Conservation (phyloP, 2,797 vertebrate genomes). For the Chelon labrosus region DNA sequence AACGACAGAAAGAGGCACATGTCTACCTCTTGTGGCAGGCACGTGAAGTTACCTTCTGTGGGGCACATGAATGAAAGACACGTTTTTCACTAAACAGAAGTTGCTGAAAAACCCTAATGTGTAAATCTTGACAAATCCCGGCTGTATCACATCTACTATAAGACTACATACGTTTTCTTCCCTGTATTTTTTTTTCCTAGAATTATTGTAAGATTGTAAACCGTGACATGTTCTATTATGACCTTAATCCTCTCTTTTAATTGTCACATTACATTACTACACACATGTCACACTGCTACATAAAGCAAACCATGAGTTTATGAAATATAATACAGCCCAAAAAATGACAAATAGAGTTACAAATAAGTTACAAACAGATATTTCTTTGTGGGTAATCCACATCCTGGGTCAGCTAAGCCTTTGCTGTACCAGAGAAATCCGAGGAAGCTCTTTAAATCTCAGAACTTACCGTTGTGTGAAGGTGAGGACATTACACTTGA, state of each 20-base stretch:
- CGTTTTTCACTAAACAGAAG: background rate
- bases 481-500: constrained; percentile 70
- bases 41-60: background rate
- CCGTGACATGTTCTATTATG: background rate
- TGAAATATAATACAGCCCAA: background rate
- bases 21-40: background rate
- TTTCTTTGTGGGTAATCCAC: too few species aligned
- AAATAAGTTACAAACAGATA: background rate
- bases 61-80: background rate
- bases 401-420: background rate
- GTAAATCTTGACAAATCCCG: background rate
- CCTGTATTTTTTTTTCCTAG: background rate
- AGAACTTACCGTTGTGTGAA: constrained; percentile 79
- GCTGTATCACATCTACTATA: background rate
- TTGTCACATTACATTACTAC: background rate
- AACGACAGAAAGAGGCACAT: background rate
- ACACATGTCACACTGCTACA: background rate
- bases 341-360: background rate
- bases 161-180: background rate
- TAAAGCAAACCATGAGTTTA: background rate
- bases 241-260: constrained; percentile 1
- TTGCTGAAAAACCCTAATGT: background rate
- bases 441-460: background rate
- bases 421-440: background rate
- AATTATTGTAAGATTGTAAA: too few species aligned